phyloP scores from a whole-genome alignment of 2,113 vertebrate species.

The Notothenia coriiceps region DNA sequence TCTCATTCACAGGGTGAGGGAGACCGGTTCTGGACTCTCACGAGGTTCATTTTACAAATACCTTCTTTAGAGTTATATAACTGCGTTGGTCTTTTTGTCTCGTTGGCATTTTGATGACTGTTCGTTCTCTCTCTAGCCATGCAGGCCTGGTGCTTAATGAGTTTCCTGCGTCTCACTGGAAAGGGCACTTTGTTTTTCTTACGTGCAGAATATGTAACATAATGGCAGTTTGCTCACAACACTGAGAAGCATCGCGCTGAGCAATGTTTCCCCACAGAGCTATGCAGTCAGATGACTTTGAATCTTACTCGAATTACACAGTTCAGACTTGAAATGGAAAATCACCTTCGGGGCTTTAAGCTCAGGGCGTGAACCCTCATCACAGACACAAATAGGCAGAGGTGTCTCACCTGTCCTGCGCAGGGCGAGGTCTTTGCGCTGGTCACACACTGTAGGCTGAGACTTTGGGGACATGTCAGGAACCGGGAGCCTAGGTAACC shows the following conservation, averaged over 20 bases:
- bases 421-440: slow-evolving; percentile 88
- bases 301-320: slow-evolving; percentile 47
- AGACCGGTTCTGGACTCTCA: slow-evolving; percentile 61
- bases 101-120: slow-evolving; percentile 36
- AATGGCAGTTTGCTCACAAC: slow-evolving; percentile 39
- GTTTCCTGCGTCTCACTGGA: slow-evolving; percentile 22
- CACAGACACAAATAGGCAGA: slow-evolving; percentile 20
- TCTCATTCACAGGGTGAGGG: slow-evolving; percentile 55
- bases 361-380: slow-evolving; percentile 23
- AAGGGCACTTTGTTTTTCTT: slow-evolving; percentile 20
- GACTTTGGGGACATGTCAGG: slow-evolving; percentile 83
- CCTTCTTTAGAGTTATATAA: slow-evolving; percentile 64
- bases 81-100: slow-evolving; percentile 54
- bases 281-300: slow-evolving; percentile 31
- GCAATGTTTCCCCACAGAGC: slow-evolving; percentile 34
- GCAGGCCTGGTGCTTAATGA: slow-evolving; percentile 42
- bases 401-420: slow-evolving; percentile 89
- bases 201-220: slow-evolving; percentile 7
- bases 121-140: slow-evolving; percentile 32
- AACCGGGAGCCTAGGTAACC: slow-evolving; percentile 83
- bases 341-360: slow-evolving; percentile 32
- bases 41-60: slow-evolving; percentile 77
- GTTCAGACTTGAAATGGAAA: slow-evolving; percentile 50
- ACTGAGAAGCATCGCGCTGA: slow-evolving; percentile 21
- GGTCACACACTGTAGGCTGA: slow-evolving; percentile 80